Evolutionary conservation across 2,888 invertebrate species (phyloP), one percentile per base, ranked within the genome.

Genomic region (Aethes cnicana): DNA sequence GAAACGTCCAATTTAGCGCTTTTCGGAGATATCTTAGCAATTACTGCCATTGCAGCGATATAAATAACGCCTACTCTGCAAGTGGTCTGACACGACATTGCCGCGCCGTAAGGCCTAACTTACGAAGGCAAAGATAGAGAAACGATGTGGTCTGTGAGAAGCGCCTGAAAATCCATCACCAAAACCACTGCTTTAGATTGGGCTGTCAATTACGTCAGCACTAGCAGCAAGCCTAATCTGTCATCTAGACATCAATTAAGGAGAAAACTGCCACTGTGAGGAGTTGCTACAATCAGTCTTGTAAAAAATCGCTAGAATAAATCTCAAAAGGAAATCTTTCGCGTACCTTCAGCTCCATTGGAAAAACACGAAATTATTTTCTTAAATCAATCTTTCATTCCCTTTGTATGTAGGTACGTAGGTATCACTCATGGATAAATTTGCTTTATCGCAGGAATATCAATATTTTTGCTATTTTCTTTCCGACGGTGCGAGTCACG

Each of bases 211-310:
- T 87, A 85, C 80, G 83, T 82, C 83, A 83, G 79, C 66, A 74
- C 74, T 79, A 70, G 68, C 61, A n/a, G 77, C 77, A 67, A 72
- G 78, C 80, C 81, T 83, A 82, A 86, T 88, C 79, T 82, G 84
- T 87, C 88, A 88, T 85, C 83, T 80, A 79, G 84, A 83, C 82
- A 82, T 81, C 82, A 87, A 87, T 86, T 87, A 85, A 77, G 79
- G 68, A 67, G 70, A 72, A 76, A 83, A 74, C 77, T 82, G 81
- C 77, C 78, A 71, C 69, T 60, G 59, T 63, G 70, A 70, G 67
- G 66, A 75, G 69, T 72, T 69, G 68, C 66, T 71, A 73, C 71
- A 77, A 84, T 86, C 83, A 78, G 69, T 85, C 82, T 80, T 74
- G 61, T 64, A 63, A 64, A 76, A 75, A 68, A 56, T 26, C 57